Conservation (phyloP, 2,797 vertebrate species). For the Morelia viridis region DNA sequence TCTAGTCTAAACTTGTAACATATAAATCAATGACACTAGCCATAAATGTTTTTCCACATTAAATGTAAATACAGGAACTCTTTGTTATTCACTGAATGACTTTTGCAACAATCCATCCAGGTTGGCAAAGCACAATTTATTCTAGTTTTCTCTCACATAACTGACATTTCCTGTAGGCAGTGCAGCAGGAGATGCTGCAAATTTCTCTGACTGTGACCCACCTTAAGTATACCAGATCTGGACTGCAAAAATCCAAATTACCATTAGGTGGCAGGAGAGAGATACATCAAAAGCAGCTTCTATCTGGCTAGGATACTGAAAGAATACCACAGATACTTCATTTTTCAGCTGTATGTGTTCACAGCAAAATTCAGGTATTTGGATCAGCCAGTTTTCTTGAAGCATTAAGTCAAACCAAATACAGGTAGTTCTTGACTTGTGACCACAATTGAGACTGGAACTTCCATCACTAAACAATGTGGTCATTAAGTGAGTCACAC, state of each 20-base stretch:
- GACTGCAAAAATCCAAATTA: background rate
- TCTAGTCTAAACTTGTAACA: background rate
- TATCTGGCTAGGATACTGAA: background rate
- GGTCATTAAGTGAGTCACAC: too few species aligned
- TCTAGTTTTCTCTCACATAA: background rate
- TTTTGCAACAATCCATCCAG: background rate
- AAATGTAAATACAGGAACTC: background rate
- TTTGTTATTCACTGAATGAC: background rate
- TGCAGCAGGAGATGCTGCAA: background rate
- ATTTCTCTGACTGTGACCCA: background rate
- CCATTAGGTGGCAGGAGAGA: background rate
- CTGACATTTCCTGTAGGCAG: background rate
- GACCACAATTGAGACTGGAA: too few species aligned
- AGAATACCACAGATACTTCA: background rate
- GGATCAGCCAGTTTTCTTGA: too few species aligned
- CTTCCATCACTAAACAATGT: too few species aligned
- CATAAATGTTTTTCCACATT: background rate
- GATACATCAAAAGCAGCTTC: background rate
- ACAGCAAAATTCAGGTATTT: background rate
- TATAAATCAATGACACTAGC: background rate
- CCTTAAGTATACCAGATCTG: background rate
- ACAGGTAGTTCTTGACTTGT: too few species aligned
- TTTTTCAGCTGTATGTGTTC: background rate
- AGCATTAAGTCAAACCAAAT: too few species aligned
- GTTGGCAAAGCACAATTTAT: background rate